Evolutionary conservation across 2,113 vertebrate genomes (phyloP).

Genomic region (Rhinichthys klamathensis): DNA sequence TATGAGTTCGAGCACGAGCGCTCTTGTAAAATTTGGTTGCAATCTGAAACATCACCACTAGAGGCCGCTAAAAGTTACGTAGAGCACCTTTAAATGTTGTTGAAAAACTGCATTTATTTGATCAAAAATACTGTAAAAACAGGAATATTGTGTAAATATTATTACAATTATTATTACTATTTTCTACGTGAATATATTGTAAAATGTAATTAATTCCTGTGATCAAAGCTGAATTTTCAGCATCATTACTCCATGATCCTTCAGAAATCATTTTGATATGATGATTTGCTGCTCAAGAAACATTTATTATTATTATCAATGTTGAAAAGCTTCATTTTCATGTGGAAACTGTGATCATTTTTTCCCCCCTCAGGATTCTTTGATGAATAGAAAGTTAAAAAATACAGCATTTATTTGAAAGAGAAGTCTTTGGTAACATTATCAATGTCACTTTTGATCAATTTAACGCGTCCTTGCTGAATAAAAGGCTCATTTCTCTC

Average conservation of each 20-base stretch:
- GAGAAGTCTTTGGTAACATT: not conserved
- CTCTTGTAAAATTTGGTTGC: too few species aligned
- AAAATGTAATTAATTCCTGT: not conserved
- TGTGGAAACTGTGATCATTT: not conserved
- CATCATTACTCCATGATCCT: not conserved
- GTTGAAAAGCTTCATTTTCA: not conserved
- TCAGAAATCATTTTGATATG: not conserved
- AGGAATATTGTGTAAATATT: not conserved
- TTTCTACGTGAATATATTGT: not conserved
- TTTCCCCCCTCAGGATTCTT: not conserved
- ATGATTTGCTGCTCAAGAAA: not conserved
- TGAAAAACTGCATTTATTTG: not conserved
- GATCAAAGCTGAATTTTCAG: not conserved
- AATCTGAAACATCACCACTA: too few species aligned
- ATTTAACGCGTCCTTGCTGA: not conserved
- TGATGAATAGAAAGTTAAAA: not conserved
- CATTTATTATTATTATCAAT: too few species aligned
- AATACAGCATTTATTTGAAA: not conserved
- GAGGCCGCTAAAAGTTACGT: too few species aligned
- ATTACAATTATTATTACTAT: not conserved
- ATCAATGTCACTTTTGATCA: not conserved
- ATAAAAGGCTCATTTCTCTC: not conserved
- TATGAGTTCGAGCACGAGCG: too few species aligned
- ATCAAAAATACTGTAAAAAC: not conserved
- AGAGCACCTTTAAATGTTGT: too few species aligned